phyloP scores from a whole-genome alignment of 2,113 vertebrate species.

The Petromus typicus region DNA sequence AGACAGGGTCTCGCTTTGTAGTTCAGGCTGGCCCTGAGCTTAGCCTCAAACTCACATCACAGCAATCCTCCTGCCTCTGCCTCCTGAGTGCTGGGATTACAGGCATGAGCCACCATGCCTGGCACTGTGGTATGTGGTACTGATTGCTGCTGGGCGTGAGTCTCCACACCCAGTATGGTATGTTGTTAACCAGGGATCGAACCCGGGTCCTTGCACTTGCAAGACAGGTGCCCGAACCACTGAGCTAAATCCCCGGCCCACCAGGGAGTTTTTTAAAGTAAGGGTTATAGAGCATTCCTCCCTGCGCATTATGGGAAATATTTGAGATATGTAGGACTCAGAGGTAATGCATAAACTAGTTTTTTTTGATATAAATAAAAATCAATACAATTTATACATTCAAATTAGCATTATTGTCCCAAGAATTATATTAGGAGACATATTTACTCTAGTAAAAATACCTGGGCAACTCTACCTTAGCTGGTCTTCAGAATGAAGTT shows the following conservation, averaged over 20 bases:
- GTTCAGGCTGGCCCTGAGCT: too few species aligned
- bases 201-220: too few species aligned
- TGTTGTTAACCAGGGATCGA: too few species aligned
- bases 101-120: too few species aligned
- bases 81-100: too few species aligned
- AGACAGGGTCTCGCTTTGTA: too few species aligned
- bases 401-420: conserved; percentile 48
- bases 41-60: too few species aligned
- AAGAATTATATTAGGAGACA: neutral
- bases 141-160: too few species aligned
- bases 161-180: too few species aligned
- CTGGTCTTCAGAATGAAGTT: neutral
- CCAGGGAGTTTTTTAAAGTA: neutral
- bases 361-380: conserved; percentile 33
- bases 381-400: neutral
- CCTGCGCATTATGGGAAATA: conserved; percentile 13
- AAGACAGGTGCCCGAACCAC: too few species aligned
- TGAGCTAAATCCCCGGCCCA: neutral
- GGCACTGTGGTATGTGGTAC: too few species aligned
- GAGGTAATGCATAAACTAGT: conserved; percentile 45
- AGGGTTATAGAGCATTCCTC: conserved; percentile 28
- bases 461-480: neutral
- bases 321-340: neutral
- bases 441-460: neutral
- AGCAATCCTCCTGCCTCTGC: too few species aligned